phyloP scores from a whole-genome alignment of 1,140 invertebrate genomes.

The Microplitis mediator region DNA sequence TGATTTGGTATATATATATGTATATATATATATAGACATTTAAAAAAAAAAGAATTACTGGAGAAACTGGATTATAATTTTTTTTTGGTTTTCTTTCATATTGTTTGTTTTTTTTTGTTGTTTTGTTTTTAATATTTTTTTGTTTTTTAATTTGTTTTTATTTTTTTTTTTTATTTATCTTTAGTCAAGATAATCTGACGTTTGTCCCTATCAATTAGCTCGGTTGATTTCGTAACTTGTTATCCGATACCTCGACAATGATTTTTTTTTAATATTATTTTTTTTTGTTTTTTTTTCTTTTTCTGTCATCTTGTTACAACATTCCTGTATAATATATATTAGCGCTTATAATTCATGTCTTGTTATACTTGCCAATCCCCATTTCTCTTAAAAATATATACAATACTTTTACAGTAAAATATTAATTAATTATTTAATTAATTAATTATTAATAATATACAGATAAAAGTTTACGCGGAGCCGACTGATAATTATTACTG shows the following conservation, averaged over 20 bases:
- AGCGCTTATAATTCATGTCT: constrained; percentile 6
- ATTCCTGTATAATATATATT: background rate
- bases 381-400: constrained; percentile 32
- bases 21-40: background rate
- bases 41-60: background rate
- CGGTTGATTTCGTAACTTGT: background rate
- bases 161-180: background rate
- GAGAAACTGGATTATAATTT: background rate
- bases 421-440: constrained; percentile 21
- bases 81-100: background rate
- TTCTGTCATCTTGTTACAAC: no score
- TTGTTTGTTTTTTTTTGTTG: background rate
- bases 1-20: background rate
- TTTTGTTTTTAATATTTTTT: background rate
- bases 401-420: constrained; percentile 38
- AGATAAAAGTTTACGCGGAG: constrained; percentile 32
- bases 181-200: background rate
- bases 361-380: constrained; percentile 17
- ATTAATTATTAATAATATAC: constrained; percentile 32
- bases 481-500: constrained; percentile 21
- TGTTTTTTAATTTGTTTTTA: background rate
- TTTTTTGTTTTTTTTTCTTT: background rate
- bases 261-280: background rate
- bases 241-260: background rate
- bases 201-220: background rate